Percentiles rank a stretch among this genome's conserved stretches.
phyloP scores from a whole-genome alignment of 2,888 invertebrate genomes.

The Drosophila kokeensis region DNA sequence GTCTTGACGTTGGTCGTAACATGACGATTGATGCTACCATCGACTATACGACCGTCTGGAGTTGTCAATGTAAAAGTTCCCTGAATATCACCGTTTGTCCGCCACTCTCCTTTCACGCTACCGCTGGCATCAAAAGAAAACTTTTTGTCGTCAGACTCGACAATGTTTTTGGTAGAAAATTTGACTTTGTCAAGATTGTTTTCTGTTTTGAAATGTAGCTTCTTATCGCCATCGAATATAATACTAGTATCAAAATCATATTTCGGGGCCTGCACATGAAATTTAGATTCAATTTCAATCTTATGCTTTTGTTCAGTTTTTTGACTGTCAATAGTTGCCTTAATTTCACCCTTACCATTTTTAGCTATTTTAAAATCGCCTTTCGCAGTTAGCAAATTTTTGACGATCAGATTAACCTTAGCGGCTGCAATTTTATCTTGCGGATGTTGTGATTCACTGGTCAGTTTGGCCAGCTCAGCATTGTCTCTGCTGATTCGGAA shows the following conservation, averaged over 20 bases:
- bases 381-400: conserved; percentile 87
- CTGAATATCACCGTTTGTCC: conserved; percentile 76
- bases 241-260: conserved; percentile 88
- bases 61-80: conserved; percentile 66
- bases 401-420: conserved; percentile 87
- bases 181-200: conserved; percentile 86
- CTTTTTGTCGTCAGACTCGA: conserved; percentile 86
- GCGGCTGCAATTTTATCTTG: conserved; percentile 83
- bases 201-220: conserved; percentile 88
- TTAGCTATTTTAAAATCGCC: conserved; percentile 88
- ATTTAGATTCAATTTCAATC: conserved; percentile 88
- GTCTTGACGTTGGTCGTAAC: conserved; percentile 84
- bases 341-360: conserved; percentile 88
- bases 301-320: conserved; percentile 87
- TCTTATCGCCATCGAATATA: conserved; percentile 89
- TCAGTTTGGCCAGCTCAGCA: conserved; percentile 71
- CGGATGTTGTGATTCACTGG: conserved; percentile 79
- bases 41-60: conserved; percentile 83
- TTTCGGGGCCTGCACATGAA: conserved; percentile 87
- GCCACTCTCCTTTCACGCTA: conserved; percentile 72
- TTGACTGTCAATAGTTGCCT: conserved; percentile 75
- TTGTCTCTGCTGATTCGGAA: conserved; percentile 82
- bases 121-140: conserved; percentile 82
- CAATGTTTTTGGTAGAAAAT: conserved; percentile 88
- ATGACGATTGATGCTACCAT: conserved; percentile 81